Evolutionary conservation across 2,113 vertebrate species (phyloP), one percentile per base, ranked within the genome.

Genomic region (Esox niger): DNA sequence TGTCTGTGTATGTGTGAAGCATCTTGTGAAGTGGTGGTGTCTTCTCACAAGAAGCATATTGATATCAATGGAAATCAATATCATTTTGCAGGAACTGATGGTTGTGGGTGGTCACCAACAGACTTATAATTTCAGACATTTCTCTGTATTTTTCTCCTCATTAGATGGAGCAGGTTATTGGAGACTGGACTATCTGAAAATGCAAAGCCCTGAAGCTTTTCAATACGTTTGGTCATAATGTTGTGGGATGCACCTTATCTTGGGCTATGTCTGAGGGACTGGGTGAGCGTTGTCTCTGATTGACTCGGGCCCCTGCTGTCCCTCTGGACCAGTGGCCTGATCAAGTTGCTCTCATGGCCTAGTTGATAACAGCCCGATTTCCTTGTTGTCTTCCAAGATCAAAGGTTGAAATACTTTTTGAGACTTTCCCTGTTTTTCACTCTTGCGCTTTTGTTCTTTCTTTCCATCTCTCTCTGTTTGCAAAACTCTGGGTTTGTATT

Each of bases 301-400:
- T 91, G 90, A 87, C 89, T 90, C 62, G 65, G 75, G 84, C 81
- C 86, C 79, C 76, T 68, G 4, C 62, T 76, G 17, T 87, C 89
- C 90, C 88, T 2, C 65, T 73, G 83, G 90, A 90, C 85, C 33
- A 15, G 73, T 74, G 64, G 87, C 79, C 83, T 74, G 85, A 90
- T 89, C 86, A 78, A 87, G 86, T 83, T 84, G 86, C 87, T 78
- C 83, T 89, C 83, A 73, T 66, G 76, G 76, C 87, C 81, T 80
- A 72, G 87, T 87, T 89, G 89, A 90, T 91, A 91, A 90, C 84
- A 49, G 86, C 78, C 77, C 83, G 77, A 70, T 84, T 75, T 61
- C 79, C 86, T 79, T 79, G 83, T 62, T 65, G 87, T 80, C 70
- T 64, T 67, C 69, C 76, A 20, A 62, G 84, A 86, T 87, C 84